Percentiles rank a stretch among this genome's conserved stretches.
These are phyloP conservation scores for Cataglyphis rosenhaueri DNA, from an alignment of 2,888 invertebrate species.

Conservation along the genomic window DNA sequence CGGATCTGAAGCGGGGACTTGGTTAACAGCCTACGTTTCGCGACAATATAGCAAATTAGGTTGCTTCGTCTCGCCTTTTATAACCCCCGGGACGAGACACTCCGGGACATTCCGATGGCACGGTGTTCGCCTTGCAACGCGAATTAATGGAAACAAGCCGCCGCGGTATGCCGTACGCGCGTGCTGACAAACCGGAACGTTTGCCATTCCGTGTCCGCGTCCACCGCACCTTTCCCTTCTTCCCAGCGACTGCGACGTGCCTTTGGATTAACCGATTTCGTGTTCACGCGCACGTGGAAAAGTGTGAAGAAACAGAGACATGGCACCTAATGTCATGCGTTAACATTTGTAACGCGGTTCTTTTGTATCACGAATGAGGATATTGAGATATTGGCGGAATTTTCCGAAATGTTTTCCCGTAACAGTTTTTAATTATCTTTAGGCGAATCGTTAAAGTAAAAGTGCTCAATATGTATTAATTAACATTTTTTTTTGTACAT, in stretches of 20 bases:
- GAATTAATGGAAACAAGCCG: slow-evolving; percentile 82
- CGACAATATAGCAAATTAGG: slow-evolving; percentile 71
- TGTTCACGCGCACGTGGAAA: slow-evolving; percentile 34
- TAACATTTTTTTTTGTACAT: background rate
- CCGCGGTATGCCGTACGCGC: slow-evolving; percentile 53
- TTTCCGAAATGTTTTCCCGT: slow-evolving; percentile 3
- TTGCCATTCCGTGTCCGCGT: slow-evolving; percentile 14
- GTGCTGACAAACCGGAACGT: slow-evolving; percentile 51
- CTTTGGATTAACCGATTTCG: slow-evolving; percentile 47
- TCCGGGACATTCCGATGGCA: slow-evolving; percentile 77
- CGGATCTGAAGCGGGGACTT: slow-evolving; percentile 42
- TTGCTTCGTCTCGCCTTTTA: slow-evolving; percentile 59
- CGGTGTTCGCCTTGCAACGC: slow-evolving; percentile 78
- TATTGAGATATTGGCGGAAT: slow-evolving; percentile 16
- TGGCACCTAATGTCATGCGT: slow-evolving; percentile 28
- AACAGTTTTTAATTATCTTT: background rate
- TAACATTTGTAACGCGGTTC: slow-evolving; percentile 39
- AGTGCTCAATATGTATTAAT: background rate
- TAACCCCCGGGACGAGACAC: slow-evolving; percentile 70
- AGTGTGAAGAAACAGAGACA: slow-evolving; percentile 37
- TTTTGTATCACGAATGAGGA: slow-evolving; percentile 10
- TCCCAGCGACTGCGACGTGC: background rate
- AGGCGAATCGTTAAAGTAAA: background rate
- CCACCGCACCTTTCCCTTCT: background rate
- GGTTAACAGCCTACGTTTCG: slow-evolving; percentile 56